Percentiles rank a stretch among this genome's conserved stretches.
Evolutionary conservation across 2,113 vertebrate genomes (phyloP).

Genomic region (Microcebus ravelobensis): DNA sequence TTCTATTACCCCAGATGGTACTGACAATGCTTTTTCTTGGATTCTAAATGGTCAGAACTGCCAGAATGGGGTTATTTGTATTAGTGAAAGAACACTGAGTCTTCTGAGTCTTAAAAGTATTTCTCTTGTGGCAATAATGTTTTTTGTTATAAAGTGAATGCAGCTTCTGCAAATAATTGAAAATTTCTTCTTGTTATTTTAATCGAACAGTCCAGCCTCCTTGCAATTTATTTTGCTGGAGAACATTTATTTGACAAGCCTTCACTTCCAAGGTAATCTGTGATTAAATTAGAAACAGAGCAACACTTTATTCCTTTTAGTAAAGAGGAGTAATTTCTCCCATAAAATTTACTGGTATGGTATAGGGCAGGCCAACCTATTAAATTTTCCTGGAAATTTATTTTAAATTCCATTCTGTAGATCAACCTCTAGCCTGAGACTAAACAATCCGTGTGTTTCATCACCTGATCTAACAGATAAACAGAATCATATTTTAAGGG

Average conservation of each 20-base stretch:
- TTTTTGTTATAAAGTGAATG: conserved; percentile 33
- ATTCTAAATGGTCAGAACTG: conserved; percentile 58
- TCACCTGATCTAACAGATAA: neutral
- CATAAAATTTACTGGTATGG: neutral
- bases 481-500: conserved; percentile 19
- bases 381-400: conserved; percentile 23
- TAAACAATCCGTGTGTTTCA: neutral
- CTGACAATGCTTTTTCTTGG: conserved; percentile 48
- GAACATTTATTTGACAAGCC: neutral
- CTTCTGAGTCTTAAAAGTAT: conserved; percentile 45
- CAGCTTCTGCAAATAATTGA: conserved; percentile 44
- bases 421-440: neutral
- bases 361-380: neutral
- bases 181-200: conserved; percentile 56
- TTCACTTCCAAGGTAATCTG: neutral
- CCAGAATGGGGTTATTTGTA: conserved; percentile 53
- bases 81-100: conserved; percentile 52
- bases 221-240: conserved; percentile 34
- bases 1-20: conserved; percentile 23
- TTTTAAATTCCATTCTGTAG: conserved; percentile 47
- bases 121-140: conserved; percentile 2
- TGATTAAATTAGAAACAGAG: neutral
- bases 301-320: conserved; percentile 18
- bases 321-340: conserved; percentile 43
- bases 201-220: neutral